Base-by-base conservation (phyloP, 2,888 invertebrate species). In the Eupithecia subfuscata region DNA sequence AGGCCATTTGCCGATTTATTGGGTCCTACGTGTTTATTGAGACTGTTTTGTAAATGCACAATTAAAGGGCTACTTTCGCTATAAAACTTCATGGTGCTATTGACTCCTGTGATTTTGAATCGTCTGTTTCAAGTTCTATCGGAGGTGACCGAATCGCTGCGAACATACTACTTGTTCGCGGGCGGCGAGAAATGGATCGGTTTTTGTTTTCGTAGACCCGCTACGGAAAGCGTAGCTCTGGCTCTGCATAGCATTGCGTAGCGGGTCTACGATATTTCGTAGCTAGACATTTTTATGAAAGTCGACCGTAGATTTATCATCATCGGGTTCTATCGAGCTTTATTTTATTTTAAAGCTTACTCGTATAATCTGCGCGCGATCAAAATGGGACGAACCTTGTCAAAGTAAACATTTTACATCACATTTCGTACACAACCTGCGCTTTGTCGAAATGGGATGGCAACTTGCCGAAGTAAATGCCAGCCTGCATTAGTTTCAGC, bases 1-100 rank as follows among this genome's bases (percentile, higher is more conserved):
- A 78, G 78, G 83, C 84, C 81, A 83, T 86, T 86, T 85, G 78
- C 76, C 82, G 79, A 86, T 86, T 85, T 86, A 86, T 84, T 81
- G 85, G 68, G 75, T 73, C 81, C 84, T 81, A 81, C 83, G 84
- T 85, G 85, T 85, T 86, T 85, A 85, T 83, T 83, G 83, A 77
- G 77, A 76, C 77, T 83, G 78, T 80, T 81, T 81, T 82, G 82
- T 82, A 81, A 83, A 84, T 82, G 84, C 83, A 81, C 79, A 79
- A 80, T 81, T 81, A 80, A 80, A 77, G 74, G 75, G 69, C 71
- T 77, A 64, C 70, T 69, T 52, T 48, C 37, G 69, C 73, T 67
- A 75, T 80, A 80, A 81, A 80, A 77, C 72, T 34, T 69, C 70
- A 73, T 67, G 63, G 75, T 30, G 43, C 71, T 63, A 74, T 80